Evolutionary conservation across 1,140 invertebrate species (phyloP), one percentile per base, ranked within the genome.

Genomic region (Bombus cullumanus): DNA sequence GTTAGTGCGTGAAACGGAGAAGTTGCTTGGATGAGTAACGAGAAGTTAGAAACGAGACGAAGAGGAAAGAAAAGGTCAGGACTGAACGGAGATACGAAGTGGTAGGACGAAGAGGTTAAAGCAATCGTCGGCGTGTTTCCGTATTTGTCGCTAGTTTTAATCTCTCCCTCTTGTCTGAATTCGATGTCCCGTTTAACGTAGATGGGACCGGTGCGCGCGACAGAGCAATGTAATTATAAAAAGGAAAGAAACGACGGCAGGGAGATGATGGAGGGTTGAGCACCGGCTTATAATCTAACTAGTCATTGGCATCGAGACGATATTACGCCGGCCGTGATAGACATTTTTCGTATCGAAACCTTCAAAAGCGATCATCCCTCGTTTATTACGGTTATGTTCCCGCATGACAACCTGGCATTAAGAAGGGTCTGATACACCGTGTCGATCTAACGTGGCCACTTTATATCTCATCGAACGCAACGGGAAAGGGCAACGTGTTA

Each of bases 61-160:
- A 68, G 64, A 71, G 18, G n/a, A 41, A 53, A 18, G 31, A 31
- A 12, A 47, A 18, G 37, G 1, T 3, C 2, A 28, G 72, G 6
- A 9, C 10, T 18, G n/a, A 53, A 31, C 8, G 10, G 47, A 57
- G 39, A 53, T 53, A 53, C 47, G 5, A 6, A 53, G 18, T 18
- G 3, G 22, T n/a, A 28, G 39, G 28, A 41, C 28, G 62, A 41
- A 47, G 78, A 89, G 69, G 79, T 80, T 88, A 68, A 90, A 85
- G 77, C 66, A 62, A 47, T 88, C 83, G 37, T 69, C 75, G 8
- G 31, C 73, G 41, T 62, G 66, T 86, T 88, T 88, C 80, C 90
- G 72, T 68, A 83, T 91, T 91, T 90, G 90, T 90, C 88, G 76
- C 86, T 80, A 77, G 77, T 90, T 91, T 91, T 88, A 91, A 91